Evolutionary conservation across 2,797 vertebrate genomes (phyloP).

Genomic region (Miichthys miiuy): DNA sequence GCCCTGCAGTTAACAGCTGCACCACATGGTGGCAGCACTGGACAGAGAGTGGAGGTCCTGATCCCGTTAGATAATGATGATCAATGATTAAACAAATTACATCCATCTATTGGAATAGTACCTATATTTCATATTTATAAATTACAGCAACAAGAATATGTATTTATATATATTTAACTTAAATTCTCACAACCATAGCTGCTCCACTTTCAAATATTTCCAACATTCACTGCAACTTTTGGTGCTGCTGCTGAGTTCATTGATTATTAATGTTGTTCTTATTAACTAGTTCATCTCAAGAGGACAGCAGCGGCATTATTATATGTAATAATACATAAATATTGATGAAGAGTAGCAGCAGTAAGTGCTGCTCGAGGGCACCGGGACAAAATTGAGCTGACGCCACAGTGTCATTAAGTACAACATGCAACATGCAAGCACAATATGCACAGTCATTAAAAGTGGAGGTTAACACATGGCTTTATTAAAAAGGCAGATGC

Average conservation of each 20-base stretch:
- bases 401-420: background rate
- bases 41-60: background rate
- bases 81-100: background rate
- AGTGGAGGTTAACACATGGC: background rate
- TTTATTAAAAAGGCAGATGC: background rate
- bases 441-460: background rate
- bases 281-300: background rate
- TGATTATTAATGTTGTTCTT: background rate
- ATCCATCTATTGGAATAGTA: background rate
- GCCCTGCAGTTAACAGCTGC: background rate
- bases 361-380: background rate
- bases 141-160: background rate
- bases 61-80: background rate
- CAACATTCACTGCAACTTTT: background rate
- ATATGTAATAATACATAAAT: no score
- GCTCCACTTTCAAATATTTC: background rate
- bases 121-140: background rate
- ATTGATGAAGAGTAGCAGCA: background rate
- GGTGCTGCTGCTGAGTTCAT: background rate
- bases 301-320: background rate
- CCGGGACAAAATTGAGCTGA: background rate
- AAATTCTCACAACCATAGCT: background rate
- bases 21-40: conserved; percentile 35
- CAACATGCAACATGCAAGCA: background rate
- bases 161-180: background rate